These are phyloP conservation scores for Crotophaga sulcirostris DNA, from an alignment of 2,113 vertebrate species.

Conservation along the genomic window DNA sequence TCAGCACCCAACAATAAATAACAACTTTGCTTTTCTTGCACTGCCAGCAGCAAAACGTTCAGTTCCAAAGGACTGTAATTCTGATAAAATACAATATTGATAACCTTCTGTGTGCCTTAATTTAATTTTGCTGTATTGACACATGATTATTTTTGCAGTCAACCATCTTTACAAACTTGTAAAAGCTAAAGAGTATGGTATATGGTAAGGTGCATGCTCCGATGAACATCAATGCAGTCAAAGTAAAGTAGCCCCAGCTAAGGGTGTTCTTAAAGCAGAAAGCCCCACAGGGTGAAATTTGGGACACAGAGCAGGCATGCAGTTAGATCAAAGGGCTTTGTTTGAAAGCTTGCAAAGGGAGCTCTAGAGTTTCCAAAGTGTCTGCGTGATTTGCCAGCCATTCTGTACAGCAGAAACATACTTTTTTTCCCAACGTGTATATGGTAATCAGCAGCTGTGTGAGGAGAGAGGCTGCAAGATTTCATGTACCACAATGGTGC, in stretches of 20 bases:
- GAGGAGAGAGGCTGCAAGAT: not conserved
- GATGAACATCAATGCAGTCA: slow-evolving; percentile 10
- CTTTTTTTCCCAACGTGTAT: not conserved
- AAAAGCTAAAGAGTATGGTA: slow-evolving; percentile 17
- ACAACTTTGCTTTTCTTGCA: slow-evolving; percentile 75
- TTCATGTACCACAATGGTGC: slow-evolving; percentile 11
- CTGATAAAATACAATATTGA: slow-evolving; percentile 51
- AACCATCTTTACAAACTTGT: slow-evolving; percentile 24
- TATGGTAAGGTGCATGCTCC: slow-evolving; percentile 9
- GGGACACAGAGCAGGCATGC: slow-evolving; percentile 8
- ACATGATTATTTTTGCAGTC: slow-evolving; percentile 14
- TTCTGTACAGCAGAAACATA: slow-evolving; percentile 33
- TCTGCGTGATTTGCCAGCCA: slow-evolving; percentile 6
- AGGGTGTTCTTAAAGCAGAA: slow-evolving; percentile 27
- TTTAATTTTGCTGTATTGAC: slow-evolving; percentile 29
- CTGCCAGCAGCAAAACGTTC: slow-evolving; percentile 76
- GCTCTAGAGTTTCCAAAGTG: not conserved
- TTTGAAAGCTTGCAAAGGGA: slow-evolving; percentile 9
- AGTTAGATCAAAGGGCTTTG: slow-evolving; percentile 21
- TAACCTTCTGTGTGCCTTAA: slow-evolving; percentile 62
- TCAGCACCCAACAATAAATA: slow-evolving; percentile 76
- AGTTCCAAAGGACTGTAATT: slow-evolving; percentile 74
- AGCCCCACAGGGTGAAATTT: not conserved
- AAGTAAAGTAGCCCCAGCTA: not conserved
- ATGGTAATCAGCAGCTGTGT: slow-evolving; percentile 7